These are phyloP conservation scores for Hypothenemus hampei DNA, from an alignment of 1,140 invertebrate species.

Conservation along the genomic window DNA sequence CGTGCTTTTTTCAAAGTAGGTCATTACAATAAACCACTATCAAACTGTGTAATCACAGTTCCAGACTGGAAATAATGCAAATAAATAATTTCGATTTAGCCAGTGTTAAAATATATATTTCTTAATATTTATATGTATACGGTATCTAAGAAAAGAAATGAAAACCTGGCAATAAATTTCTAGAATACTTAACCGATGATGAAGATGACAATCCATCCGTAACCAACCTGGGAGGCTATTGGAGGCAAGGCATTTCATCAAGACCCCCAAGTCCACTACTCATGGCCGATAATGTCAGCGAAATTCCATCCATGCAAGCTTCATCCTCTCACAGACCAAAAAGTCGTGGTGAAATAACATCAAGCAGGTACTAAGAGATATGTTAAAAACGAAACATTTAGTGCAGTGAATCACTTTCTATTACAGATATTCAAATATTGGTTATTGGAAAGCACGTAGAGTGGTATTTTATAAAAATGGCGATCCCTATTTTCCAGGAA, in stretches of 20 bases:
- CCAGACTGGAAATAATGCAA: background rate
- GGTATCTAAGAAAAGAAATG: background rate
- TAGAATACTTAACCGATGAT: slow-evolving; percentile 44
- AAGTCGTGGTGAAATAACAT: slow-evolving; percentile 37
- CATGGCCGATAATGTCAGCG: slow-evolving; percentile 56
- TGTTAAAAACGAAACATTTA: background rate
- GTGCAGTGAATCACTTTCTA: slow-evolving; percentile 21
- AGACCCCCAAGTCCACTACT: slow-evolving; percentile 49
- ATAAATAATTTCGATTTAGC: background rate
- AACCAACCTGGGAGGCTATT: slow-evolving; percentile 49
- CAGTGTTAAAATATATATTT: background rate
- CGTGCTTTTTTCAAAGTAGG: background rate
- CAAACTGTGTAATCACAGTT: too few relatives aligned
- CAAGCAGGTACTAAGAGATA: slow-evolving; percentile 22
- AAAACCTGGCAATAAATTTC: background rate
- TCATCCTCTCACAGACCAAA: slow-evolving; percentile 46
- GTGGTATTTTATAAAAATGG: slow-evolving; percentile 92
- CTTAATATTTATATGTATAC: background rate
- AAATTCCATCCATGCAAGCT: slow-evolving; percentile 43
- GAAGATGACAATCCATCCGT: slow-evolving; percentile 37
- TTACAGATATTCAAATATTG: slow-evolving; percentile 52
- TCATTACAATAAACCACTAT: background rate
- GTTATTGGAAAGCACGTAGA: slow-evolving; percentile 78
- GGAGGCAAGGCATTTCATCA: slow-evolving; percentile 54
- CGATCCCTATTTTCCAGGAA: slow-evolving; percentile 83